Evolutionary conservation across 2,113 vertebrate genomes (phyloP), one percentile per base, ranked within the genome.

Genomic region (Micronisus gabar): DNA sequence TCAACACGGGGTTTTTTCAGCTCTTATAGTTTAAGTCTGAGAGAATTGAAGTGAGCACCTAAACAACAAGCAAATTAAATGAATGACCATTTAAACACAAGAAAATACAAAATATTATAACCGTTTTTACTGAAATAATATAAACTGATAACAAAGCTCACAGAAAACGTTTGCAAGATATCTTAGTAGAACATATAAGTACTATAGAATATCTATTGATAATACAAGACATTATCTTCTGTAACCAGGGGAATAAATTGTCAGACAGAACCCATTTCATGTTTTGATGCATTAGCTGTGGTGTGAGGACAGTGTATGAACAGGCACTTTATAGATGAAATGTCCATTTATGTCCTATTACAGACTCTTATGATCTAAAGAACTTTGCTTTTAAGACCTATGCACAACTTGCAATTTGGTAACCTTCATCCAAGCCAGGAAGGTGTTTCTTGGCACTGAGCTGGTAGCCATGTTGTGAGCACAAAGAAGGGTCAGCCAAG

Each of bases 211-310:
- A 82, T 55, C 76, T 79, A 81, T 58, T 62, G 83, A 91, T 97
- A 91, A 90, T 84, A 74, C 61, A 93, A 47, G 55, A 84, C 73
- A 87, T 93, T 89, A 95, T 96, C 95, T 95, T 89, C 91, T 91
- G 58, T 94, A 91, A 95, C 81, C 83, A 85, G 86, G 70, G 93
- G 62, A 94, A 97, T 94, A 94, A 95, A 94, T 95, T 95, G 94
- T 95, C 91, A 68, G 86, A 92, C 13, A 93, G 86, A 97, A 94
- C 48, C 72, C 91, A 95, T 95, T 96, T 86, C 81, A 89, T 81
- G 62, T 94, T 94, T 97, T 95, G 97, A 95, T 96, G 91, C 84
- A 95, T 96, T 95, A 95, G 70, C 81, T 95, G 81, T 91, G 74
- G 78, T 88, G 78, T 70, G 62, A 97, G 48, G 56, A 95, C 55